Evolutionary conservation across 2,113 vertebrate species (phyloP).

Genomic region (Mus spicilegus): DNA sequence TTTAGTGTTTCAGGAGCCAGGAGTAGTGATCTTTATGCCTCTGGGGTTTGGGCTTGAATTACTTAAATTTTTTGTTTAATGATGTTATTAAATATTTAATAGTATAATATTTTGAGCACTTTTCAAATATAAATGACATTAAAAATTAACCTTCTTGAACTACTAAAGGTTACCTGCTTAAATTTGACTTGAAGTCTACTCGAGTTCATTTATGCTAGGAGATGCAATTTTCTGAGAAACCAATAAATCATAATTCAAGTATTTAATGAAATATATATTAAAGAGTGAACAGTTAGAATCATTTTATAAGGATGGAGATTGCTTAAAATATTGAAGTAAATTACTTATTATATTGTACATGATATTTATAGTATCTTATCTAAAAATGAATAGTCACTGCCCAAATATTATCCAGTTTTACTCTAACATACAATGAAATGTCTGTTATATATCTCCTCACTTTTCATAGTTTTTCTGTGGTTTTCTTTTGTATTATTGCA

Average conservation of each 20-base stretch:
- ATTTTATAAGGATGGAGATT: background rate
- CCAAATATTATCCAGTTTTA: conserved; percentile 30
- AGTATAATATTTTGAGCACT: conserved; percentile 84
- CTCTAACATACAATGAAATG: background rate
- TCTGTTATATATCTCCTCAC: background rate
- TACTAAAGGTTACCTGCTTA: conserved; percentile 82
- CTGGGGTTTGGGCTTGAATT: conserved; percentile 77
- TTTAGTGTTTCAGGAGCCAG: conserved; percentile 81
- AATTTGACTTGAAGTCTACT: conserved; percentile 79
- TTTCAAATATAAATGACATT: conserved; percentile 85
- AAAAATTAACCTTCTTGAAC: conserved; percentile 85
- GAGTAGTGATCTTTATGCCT: conserved; percentile 71
- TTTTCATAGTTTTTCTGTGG: background rate
- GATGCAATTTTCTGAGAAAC: conserved; percentile 61
- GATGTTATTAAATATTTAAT: conserved; percentile 86
- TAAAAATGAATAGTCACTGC: background rate
- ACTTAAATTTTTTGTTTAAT: conserved; percentile 82
- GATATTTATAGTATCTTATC: background rate
- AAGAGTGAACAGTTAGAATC: conserved; percentile 11
- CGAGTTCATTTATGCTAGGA: conserved; percentile 71
- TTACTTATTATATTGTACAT: background rate
- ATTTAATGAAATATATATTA: conserved; percentile 63
- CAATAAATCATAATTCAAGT: conserved; percentile 62
- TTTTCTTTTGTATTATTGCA: conserved; percentile 1
- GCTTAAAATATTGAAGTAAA: conserved; percentile 12